Evolutionary conservation across 2,797 vertebrate species (phyloP).

Genomic region (Pseudomugil tenellus): DNA sequence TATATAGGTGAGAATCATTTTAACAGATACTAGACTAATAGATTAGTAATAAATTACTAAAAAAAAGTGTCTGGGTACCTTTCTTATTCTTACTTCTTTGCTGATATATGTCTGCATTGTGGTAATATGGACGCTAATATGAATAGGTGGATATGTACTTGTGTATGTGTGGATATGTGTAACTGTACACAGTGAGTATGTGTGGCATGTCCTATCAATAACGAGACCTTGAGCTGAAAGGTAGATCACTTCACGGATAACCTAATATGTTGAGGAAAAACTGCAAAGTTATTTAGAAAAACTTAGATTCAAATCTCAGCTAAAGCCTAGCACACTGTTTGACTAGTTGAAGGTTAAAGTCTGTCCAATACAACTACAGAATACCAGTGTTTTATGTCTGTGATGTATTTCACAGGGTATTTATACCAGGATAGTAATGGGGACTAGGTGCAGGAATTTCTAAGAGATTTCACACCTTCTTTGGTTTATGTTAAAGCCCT

Average conservation of each 20-base stretch:
- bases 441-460: no score
- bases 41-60: no score
- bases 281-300: background rate
- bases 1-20: constrained; percentile 42
- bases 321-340: background rate
- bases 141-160: background rate
- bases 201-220: background rate
- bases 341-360: background rate
- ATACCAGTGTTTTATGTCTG: no score
- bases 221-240: background rate
- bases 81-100: constrained; percentile 51
- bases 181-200: background rate
- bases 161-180: no score
- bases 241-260: background rate
- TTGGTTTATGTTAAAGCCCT: no score
- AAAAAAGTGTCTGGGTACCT: constrained; percentile 42
- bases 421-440: no score
- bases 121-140: background rate
- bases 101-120: background rate
- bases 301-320: background rate
- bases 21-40: constrained; percentile 44
- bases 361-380: no score
- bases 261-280: background rate
- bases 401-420: no score
- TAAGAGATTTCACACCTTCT: no score